A percentile compares a stretch with the other conserved stretches of the same genome.
These are phyloP conservation scores for Xestoiulus laeticollis DNA, from an alignment of 2,888 invertebrate genomes.

Conservation along the genomic window DNA sequence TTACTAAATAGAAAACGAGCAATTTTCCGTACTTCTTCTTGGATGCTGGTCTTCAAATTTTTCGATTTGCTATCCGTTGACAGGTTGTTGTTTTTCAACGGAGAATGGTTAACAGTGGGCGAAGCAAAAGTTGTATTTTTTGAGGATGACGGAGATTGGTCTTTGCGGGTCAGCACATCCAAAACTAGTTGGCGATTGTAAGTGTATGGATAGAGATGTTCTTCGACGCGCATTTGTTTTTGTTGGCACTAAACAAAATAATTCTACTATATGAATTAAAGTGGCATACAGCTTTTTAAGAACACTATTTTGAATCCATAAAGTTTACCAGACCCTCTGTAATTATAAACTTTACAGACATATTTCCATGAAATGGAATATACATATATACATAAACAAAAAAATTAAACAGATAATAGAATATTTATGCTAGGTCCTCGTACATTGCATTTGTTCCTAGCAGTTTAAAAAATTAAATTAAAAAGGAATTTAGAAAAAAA, in stretches of 20 bases:
- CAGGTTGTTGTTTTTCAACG: neutral
- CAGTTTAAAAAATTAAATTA: too few species aligned
- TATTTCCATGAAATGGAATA: neutral
- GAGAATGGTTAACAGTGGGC: neutral
- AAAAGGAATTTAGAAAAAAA: too few species aligned
- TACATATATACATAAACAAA: too few species aligned
- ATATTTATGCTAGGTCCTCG: too few species aligned
- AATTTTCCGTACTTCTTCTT: conserved; percentile 52
- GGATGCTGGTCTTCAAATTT: neutral
- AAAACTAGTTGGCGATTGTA: conserved; percentile 64
- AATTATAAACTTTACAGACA: too few species aligned
- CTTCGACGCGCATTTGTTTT: conserved; percentile 62
- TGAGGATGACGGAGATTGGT: neutral
- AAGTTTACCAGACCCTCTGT: too few species aligned
- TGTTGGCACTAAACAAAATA: conserved; percentile 59
- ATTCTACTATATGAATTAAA: too few species aligned
- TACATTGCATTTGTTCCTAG: too few species aligned
- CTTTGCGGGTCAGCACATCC: conserved; percentile 53
- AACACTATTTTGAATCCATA: too few species aligned
- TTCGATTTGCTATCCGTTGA: neutral
- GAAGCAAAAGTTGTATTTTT: neutral
- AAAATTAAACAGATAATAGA: too few species aligned
- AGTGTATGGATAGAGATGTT: conserved; percentile 64
- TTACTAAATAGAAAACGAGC: neutral
- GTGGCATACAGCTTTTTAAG: too few species aligned